phyloP scores from a whole-genome alignment of 2,113 vertebrate species.

The Rafetus swinhoei region DNA sequence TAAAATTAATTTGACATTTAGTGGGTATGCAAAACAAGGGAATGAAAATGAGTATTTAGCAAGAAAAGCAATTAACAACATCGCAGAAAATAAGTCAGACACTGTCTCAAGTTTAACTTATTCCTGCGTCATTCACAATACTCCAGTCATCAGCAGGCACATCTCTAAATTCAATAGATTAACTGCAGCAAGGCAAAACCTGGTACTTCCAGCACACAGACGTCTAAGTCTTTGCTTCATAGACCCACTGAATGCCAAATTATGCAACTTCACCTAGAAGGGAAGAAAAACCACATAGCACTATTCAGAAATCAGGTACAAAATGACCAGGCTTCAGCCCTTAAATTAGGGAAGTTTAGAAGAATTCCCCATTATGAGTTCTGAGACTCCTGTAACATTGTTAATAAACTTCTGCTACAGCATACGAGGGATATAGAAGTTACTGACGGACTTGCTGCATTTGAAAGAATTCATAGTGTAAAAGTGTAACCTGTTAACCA shows the following conservation, averaged over 20 bases:
- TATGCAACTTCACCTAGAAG: neutral
- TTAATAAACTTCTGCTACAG: neutral
- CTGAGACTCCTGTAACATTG: fast-evolving
- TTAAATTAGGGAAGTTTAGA: neutral
- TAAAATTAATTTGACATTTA: neutral
- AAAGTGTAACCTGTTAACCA: too few relatives aligned
- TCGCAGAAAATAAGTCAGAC: neutral
- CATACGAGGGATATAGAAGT: fast-evolving
- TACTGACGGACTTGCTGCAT: neutral
- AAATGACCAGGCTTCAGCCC: fast-evolving
- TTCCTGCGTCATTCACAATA: neutral
- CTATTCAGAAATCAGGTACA: neutral
- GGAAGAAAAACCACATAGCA: neutral
- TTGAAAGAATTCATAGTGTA: neutral
- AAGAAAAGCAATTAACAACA: neutral
- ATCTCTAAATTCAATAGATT: neutral
- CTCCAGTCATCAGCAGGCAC: neutral
- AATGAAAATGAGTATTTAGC: neutral
- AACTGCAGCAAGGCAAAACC: fast-evolving
- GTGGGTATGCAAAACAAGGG: neutral
- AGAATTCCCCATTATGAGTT: fast-evolving
- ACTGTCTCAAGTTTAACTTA: neutral
- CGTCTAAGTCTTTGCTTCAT: neutral
- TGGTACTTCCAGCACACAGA: neutral
- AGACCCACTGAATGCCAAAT: neutral